Percentiles rank a stretch among this genome's conserved stretches.
These are phyloP conservation scores for Zygaena filipendulae DNA, from an alignment of 2,888 invertebrate species.

Conservation along the genomic window DNA sequence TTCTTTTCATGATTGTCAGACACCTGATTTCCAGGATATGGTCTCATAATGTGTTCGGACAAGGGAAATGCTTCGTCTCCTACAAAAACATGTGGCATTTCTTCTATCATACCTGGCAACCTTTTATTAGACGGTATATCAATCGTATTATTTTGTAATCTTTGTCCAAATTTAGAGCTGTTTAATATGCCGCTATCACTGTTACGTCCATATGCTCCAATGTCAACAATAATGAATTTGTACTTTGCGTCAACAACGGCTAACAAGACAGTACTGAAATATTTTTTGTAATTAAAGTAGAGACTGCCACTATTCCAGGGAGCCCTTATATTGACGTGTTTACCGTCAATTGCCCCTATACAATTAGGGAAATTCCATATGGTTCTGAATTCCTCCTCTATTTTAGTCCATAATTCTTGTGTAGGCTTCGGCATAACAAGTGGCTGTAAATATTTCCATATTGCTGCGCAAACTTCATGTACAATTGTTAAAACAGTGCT, in stretches of 20 bases:
- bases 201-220: conserved; percentile 14
- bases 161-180: conserved; percentile 13
- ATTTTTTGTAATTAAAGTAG: conserved; percentile 16
- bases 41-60: no score
- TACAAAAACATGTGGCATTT: conserved; percentile 22
- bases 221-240: conserved; percentile 14
- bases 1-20: conserved; percentile 12
- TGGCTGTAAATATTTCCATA: conserved; percentile 13
- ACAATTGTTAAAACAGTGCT: conserved; percentile 13
- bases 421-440: conserved; percentile 15
- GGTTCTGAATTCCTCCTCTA: conserved; percentile 12
- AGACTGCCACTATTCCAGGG: no score
- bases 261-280: conserved; percentile 14
- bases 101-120: no score
- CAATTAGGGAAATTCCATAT: conserved; percentile 17
- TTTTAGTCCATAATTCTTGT: conserved; percentile 8
- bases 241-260: conserved; percentile 16
- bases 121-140: conserved; percentile 20
- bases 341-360: conserved; percentile 15
- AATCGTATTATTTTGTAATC: conserved; percentile 14
- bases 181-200: conserved; percentile 14
- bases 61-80: conserved; percentile 23
- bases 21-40: conserved; percentile 12
- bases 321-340: no score
- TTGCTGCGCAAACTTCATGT: conserved; percentile 12